Conservation (phyloP, 2,113 vertebrate species). For the Archocentrus centrarchus region DNA sequence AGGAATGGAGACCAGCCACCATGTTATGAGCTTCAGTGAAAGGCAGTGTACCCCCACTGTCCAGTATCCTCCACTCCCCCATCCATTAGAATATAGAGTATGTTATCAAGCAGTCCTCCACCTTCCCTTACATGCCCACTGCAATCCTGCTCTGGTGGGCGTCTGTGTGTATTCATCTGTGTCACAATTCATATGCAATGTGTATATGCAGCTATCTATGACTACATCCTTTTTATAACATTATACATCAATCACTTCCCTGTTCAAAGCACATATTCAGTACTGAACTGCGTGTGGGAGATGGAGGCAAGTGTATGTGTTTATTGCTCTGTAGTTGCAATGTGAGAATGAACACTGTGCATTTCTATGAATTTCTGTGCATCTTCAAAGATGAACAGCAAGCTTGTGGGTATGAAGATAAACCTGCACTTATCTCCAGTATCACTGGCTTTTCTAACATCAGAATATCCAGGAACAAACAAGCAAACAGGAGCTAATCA, state of each 20-base stretch:
- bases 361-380: not conserved
- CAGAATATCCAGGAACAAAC: conserved; percentile 2
- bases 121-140: not conserved
- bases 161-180: not conserved
- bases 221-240: not conserved
- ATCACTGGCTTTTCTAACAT: not conserved
- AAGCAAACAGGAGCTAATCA: not conserved
- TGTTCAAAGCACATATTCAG: not conserved
- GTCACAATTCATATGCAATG: not conserved
- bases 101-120: not conserved
- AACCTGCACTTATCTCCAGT: not conserved
- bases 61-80: rapidly evolving
- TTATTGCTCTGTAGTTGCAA: not conserved
- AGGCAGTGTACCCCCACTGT: not conserved
- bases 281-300: not conserved
- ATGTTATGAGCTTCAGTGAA: not conserved
- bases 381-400: not conserved
- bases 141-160: not conserved
- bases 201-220: not conserved
- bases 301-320: not conserved
- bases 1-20: not conserved
- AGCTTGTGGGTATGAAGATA: not conserved
- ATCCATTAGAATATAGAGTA: not conserved
- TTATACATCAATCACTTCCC: not conserved
- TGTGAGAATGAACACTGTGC: not conserved